These are phyloP conservation scores for Boloria selene DNA, from an alignment of 2,888 invertebrate genomes.

Conservation along the genomic window DNA sequence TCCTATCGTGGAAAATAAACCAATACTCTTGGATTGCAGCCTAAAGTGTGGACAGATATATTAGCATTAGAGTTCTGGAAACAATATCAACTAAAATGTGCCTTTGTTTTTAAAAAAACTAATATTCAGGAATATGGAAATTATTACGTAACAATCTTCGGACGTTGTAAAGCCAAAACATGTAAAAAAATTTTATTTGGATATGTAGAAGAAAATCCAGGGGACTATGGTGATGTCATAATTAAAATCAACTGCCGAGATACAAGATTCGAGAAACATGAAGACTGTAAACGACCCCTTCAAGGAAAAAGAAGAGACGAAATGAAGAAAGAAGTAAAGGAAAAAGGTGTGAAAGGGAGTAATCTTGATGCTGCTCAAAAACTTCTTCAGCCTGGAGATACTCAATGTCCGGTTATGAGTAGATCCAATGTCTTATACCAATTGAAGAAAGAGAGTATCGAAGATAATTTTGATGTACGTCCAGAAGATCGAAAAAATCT, in stretches of 20 bases:
- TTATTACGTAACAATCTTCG: slow-evolving; percentile 13
- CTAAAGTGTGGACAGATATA: slow-evolving; percentile 14
- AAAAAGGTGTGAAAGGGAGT: slow-evolving; percentile 14
- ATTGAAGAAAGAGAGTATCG: slow-evolving; percentile 8
- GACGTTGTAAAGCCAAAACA: slow-evolving; percentile 10
- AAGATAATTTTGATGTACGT: slow-evolving; percentile 1
- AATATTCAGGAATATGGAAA: slow-evolving; percentile 14
- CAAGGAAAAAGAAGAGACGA: slow-evolving; percentile 14
- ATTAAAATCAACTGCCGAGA: slow-evolving; percentile 9
- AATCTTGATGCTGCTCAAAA: slow-evolving; percentile 3
- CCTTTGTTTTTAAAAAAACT: slow-evolving; percentile 13
- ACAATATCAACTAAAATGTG: slow-evolving; percentile 16
- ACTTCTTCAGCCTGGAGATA: slow-evolving; percentile 17
- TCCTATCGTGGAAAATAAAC: not conserved
- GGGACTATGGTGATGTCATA: slow-evolving; percentile 5
- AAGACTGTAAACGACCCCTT: slow-evolving; percentile 9
- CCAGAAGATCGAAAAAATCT: slow-evolving; percentile 10
- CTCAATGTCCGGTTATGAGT: slow-evolving; percentile 13
- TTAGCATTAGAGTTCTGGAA: slow-evolving; percentile 17
- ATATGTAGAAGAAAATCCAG: slow-evolving; percentile 9
- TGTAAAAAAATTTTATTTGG: slow-evolving; percentile 14
- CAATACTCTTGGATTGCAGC: not conserved
- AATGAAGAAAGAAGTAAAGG: slow-evolving; percentile 6
- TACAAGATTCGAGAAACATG: slow-evolving; percentile 15
- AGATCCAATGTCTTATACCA: slow-evolving; percentile 14